Conservation (phyloP, 2,113 vertebrate genomes). For the Myiagra hebetior region DNA sequence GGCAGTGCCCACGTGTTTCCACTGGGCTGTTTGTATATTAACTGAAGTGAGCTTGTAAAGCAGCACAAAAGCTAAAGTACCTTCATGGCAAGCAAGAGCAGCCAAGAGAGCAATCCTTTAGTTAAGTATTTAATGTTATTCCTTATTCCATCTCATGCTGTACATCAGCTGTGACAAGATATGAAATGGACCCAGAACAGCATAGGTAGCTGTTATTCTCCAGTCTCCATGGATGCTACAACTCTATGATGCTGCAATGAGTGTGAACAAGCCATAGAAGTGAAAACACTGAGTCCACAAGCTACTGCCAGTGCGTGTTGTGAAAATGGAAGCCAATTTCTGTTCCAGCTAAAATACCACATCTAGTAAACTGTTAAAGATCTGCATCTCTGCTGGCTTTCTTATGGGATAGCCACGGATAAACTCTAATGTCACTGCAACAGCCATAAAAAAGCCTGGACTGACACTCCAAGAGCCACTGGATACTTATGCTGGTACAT, state of each 20-base stretch:
- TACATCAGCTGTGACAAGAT: background rate
- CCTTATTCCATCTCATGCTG: background rate
- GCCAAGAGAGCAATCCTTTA: background rate
- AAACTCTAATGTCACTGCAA: background rate
- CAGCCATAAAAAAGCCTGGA: background rate
- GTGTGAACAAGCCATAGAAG: background rate
- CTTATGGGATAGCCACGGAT: background rate
- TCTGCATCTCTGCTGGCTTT: background rate
- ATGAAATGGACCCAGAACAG: background rate
- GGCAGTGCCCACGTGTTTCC: background rate
- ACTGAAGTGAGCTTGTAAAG: background rate
- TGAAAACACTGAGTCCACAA: background rate
- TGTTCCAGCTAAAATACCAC: background rate
- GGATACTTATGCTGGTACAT: background rate
- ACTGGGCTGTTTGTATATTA: background rate
- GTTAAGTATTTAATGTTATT: background rate
- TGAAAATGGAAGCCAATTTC: background rate
- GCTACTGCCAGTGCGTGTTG: background rate
- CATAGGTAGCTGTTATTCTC: background rate
- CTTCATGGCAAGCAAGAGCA: background rate
- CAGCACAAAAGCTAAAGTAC: background rate
- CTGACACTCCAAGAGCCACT: background rate
- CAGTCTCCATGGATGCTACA: background rate
- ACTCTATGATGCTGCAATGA: background rate
- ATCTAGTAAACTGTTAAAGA: background rate